Conservation (phyloP, 1,140 invertebrate genomes). For the Meloidogyne chitwoodi region DNA sequence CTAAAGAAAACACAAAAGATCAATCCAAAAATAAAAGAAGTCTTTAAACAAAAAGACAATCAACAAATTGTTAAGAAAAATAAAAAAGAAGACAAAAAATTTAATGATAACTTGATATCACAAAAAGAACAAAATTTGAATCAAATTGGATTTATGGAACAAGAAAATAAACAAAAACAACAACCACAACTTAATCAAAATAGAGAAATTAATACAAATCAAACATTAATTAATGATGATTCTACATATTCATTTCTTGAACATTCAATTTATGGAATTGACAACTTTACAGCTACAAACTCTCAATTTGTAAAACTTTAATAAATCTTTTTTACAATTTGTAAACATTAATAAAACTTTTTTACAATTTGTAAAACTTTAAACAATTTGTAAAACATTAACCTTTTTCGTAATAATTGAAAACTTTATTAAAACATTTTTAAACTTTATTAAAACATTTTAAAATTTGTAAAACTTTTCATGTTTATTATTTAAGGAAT, state of each 20-base stretch:
- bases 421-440: too few species aligned
- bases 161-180: not conserved
- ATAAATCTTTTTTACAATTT: too few species aligned
- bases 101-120: not conserved
- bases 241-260: not conserved
- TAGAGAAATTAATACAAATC: not conserved
- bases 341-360: too few species aligned
- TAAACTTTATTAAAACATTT: not conserved
- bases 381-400: too few species aligned
- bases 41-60: not conserved
- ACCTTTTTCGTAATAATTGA: too few species aligned
- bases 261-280: not conserved
- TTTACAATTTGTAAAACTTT: not conserved
- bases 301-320: not conserved
- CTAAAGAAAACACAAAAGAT: not conserved
- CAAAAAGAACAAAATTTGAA: not conserved
- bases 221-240: not conserved
- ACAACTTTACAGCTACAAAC: not conserved
- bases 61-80: too few species aligned
- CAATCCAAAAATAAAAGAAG: not conserved
- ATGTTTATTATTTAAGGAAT: not conserved
- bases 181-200: not conserved
- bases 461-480: not conserved
- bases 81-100: too few species aligned
- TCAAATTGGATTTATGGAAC: not conserved